Evolutionary conservation across 1,140 invertebrate species (phyloP).

Genomic region (Hycleus cichorii): DNA sequence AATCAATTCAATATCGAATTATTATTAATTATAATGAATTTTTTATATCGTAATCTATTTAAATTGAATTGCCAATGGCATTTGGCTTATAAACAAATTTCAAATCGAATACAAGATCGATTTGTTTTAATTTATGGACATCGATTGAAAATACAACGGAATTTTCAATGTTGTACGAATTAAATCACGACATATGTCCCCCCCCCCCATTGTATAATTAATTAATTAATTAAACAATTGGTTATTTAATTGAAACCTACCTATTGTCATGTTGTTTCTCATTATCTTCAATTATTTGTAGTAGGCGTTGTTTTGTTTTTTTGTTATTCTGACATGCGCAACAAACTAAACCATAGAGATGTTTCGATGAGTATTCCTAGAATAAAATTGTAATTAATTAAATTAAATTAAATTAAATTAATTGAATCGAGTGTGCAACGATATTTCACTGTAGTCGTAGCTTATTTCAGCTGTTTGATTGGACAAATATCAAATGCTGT

Average conservation of each 20-base stretch:
- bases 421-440: no score
- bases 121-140: slow-evolving; percentile 38
- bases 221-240: no score
- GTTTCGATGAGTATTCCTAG: slow-evolving; percentile 81
- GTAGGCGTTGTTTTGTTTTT: slow-evolving; percentile 70
- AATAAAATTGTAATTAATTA: slow-evolving; percentile 2
- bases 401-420: not conserved
- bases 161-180: slow-evolving; percentile 22
- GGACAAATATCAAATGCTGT: no score
- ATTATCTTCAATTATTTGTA: slow-evolving; percentile 61
- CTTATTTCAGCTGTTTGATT: no score
- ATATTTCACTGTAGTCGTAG: no score
- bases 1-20: slow-evolving; percentile 33
- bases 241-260: not conserved
- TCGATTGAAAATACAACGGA: slow-evolving; percentile 22
- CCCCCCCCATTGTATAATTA: no score
- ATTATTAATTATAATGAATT: slow-evolving; percentile 36
- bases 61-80: slow-evolving; percentile 39
- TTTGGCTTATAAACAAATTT: slow-evolving; percentile 34
- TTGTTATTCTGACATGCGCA: slow-evolving; percentile 85
- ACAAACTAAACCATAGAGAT: slow-evolving; percentile 74
- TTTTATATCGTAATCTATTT: slow-evolving; percentile 37
- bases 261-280: slow-evolving; percentile 28
- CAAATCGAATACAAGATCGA: slow-evolving; percentile 35
- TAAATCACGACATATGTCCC: no score